Evolutionary conservation across 2,888 invertebrate species (phyloP).

Genomic region (Drosophila borborema): DNA sequence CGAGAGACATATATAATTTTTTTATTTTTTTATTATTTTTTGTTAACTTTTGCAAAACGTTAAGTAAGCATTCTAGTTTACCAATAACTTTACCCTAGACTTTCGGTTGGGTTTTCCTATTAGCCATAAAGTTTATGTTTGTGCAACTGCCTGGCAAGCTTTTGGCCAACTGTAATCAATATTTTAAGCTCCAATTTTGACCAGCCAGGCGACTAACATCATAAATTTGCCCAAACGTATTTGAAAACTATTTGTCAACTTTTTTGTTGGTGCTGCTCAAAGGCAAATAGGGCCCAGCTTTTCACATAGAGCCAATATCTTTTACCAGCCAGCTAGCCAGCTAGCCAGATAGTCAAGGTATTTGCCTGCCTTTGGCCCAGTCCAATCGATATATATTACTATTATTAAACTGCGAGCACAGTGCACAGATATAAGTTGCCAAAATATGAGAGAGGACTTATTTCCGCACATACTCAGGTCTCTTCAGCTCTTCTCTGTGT

Average conservation of each 20-base stretch:
- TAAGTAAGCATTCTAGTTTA: slow-evolving; percentile 4
- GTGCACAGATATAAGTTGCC: slow-evolving; percentile 25
- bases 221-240: slow-evolving; percentile 60
- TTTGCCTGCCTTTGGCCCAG: slow-evolving; percentile 14
- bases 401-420: slow-evolving; percentile 49
- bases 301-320: slow-evolving; percentile 9
- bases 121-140: slow-evolving; percentile 20
- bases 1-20: slow-evolving; percentile 1
- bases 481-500: slow-evolving; percentile 4
- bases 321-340: neutral
- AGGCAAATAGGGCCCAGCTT: slow-evolving; percentile 6
- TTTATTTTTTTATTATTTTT: neutral
- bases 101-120: slow-evolving; percentile 1
- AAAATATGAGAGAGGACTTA: slow-evolving; percentile 63
- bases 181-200: slow-evolving; percentile 41
- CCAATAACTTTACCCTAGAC: slow-evolving; percentile 19
- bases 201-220: slow-evolving; percentile 39
- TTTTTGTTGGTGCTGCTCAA: slow-evolving; percentile 23
- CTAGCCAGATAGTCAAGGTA: neutral
- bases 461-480: slow-evolving; percentile 41
- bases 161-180: slow-evolving; percentile 50
- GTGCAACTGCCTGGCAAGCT: slow-evolving; percentile 13
- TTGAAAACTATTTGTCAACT: slow-evolving; percentile 75
- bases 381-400: slow-evolving; percentile 74
- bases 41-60: neutral